A percentile compares a stretch with the other conserved stretches of the same genome.
Evolutionary conservation across 2,797 vertebrate genomes (phyloP).

Genomic region (Harpagifer antarcticus): DNA sequence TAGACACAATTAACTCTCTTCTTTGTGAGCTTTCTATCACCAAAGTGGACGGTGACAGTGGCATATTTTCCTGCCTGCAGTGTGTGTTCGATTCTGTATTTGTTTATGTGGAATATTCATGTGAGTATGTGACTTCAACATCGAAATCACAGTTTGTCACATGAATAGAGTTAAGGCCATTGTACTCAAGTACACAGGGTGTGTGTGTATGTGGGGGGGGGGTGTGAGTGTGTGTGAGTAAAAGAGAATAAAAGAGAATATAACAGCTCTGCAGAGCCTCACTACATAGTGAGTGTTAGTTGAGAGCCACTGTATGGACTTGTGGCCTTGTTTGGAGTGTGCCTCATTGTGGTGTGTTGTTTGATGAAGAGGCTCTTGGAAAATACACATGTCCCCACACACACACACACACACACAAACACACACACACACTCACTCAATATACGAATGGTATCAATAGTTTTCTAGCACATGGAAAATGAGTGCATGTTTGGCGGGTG

Average conservation of each 20-base stretch:
- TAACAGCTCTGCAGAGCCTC: slow-evolving; percentile 68
- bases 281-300: slow-evolving; percentile 60
- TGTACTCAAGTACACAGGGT: slow-evolving; percentile 41
- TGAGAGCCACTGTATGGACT: slow-evolving; percentile 75
- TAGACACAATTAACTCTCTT: slow-evolving; percentile 51
- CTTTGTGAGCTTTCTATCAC: slow-evolving; percentile 34
- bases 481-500: slow-evolving; percentile 53
- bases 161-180: slow-evolving; percentile 50
- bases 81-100: slow-evolving; percentile 18
- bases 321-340: slow-evolving; percentile 79
- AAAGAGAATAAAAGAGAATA: slow-evolving; percentile 74
- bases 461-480: slow-evolving; percentile 63
- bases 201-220: slow-evolving; percentile 35
- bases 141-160: slow-evolving; percentile 41
- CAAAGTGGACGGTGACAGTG: slow-evolving; percentile 1
- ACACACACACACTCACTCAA: slow-evolving; percentile 17
- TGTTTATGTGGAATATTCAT: slow-evolving; percentile 35
- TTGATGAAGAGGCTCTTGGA: slow-evolving; percentile 71
- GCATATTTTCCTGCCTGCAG: slow-evolving; percentile 3
- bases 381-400: slow-evolving; percentile 47
- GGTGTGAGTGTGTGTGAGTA: slow-evolving; percentile 37
- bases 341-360: slow-evolving; percentile 70
- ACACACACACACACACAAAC: slow-evolving; percentile 13
- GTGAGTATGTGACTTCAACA: slow-evolving; percentile 45
- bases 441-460: slow-evolving; percentile 63